A percentile compares a stretch with the other conserved stretches of the same genome.
These are phyloP conservation scores for Hirtodrosophila histrioides DNA, from an alignment of 2,888 invertebrate genomes.

Conservation along the genomic window DNA sequence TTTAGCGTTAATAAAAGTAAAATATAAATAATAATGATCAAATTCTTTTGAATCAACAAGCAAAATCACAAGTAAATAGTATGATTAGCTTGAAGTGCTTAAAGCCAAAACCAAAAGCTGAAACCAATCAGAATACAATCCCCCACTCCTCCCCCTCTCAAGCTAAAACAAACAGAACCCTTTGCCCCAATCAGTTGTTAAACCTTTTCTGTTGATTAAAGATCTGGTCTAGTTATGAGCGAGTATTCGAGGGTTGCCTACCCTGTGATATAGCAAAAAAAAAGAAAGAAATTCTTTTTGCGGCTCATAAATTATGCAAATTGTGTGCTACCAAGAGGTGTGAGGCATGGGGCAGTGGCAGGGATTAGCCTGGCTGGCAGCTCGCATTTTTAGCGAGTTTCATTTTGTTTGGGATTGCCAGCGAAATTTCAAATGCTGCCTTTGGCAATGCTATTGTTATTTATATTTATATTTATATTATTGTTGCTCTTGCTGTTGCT, in stretches of 20 bases:
- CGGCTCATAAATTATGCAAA: slow-evolving; percentile 57
- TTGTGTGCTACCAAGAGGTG: slow-evolving; percentile 9
- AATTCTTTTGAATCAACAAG: too few relatives aligned
- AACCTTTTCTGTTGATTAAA: slow-evolving; percentile 21
- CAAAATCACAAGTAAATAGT: slow-evolving; percentile 6
- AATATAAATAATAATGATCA: too few relatives aligned
- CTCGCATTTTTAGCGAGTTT: slow-evolving; percentile 9
- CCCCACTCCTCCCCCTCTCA: background rate
- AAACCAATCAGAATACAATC: slow-evolving; percentile 4
- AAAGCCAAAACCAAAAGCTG: background rate
- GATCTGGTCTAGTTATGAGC: background rate
- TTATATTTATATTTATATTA: slow-evolving; percentile 21
- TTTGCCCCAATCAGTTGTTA: slow-evolving; percentile 9
- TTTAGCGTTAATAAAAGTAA: too few relatives aligned
- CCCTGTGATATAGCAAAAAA: slow-evolving; percentile 20
- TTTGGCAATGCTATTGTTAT: slow-evolving; percentile 27
- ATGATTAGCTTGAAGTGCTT: slow-evolving; percentile 1
- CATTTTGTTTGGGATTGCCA: slow-evolving; percentile 4
- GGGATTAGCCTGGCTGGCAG: slow-evolving; percentile 24
- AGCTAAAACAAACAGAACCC: slow-evolving; percentile 18
- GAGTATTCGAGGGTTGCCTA: background rate
- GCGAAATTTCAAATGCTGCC: slow-evolving; percentile 16
- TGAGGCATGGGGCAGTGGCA: slow-evolving; percentile 1
- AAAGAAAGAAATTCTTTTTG: slow-evolving; percentile 6
- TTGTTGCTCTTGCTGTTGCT: background rate